A percentile compares a stretch with the other conserved stretches of the same genome.
phyloP scores from a whole-genome alignment of 2,797 vertebrate genomes.

The Peromyscus eremicus region DNA sequence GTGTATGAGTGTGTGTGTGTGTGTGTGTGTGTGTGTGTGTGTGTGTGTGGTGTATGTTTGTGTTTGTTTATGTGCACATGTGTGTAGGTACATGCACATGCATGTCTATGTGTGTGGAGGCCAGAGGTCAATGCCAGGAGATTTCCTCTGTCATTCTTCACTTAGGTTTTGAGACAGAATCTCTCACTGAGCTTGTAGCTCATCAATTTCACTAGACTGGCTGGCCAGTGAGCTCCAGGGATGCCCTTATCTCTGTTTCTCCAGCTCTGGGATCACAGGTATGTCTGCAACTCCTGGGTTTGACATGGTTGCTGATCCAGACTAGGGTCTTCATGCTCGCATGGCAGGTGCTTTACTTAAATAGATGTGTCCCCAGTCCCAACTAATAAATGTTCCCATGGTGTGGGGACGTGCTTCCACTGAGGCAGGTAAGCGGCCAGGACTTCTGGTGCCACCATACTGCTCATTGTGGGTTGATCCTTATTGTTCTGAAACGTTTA shows the following conservation, averaged over 20 bases:
- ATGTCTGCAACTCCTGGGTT: background rate
- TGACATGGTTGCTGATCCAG: background rate
- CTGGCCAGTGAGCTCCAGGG: background rate
- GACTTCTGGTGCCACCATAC: fast-evolving
- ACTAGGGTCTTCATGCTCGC: background rate
- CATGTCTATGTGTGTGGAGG: background rate
- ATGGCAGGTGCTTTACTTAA: background rate
- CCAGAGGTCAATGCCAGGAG: background rate
- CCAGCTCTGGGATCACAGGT: background rate
- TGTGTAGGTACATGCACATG: background rate
- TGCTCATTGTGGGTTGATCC: background rate
- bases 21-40: background rate
- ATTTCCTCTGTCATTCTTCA: background rate
- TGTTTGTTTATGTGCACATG: background rate
- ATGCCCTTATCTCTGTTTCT: background rate
- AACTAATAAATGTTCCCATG: background rate
- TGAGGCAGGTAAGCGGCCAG: background rate
- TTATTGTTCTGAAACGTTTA: background rate
- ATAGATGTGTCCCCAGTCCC: background rate
- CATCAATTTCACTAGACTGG: background rate
- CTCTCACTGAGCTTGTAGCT: background rate
- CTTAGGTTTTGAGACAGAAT: background rate
- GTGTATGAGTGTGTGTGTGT: background rate
- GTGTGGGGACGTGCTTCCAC: background rate
- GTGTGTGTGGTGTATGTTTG: no score